These are phyloP conservation scores for Sylvia atricapilla DNA, from an alignment of 2,113 vertebrate species.

Conservation along the genomic window DNA sequence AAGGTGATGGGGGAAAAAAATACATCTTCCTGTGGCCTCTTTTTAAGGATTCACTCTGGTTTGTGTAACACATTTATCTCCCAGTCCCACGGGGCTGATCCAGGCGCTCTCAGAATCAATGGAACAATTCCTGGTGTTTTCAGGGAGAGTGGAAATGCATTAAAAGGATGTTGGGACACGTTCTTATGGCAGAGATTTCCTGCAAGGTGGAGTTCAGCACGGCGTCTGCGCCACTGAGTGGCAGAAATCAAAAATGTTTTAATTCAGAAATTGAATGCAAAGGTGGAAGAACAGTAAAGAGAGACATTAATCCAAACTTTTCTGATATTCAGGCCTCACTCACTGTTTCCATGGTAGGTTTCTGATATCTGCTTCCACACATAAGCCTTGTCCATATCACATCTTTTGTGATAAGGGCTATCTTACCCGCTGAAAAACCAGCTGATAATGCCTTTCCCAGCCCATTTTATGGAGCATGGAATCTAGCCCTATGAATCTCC, in stretches of 20 bases:
- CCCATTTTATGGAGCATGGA: neutral
- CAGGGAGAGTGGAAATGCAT: neutral
- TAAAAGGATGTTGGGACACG: neutral
- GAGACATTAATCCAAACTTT: neutral
- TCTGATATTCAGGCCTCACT: neutral
- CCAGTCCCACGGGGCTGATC: neutral
- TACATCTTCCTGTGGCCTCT: neutral
- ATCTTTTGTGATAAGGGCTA: neutral
- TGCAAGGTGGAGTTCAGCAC: neutral
- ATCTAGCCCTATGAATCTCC: neutral
- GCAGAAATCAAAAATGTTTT: neutral
- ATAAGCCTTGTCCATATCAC: neutral
- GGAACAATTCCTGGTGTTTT: fast-evolving
- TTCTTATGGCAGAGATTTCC: neutral
- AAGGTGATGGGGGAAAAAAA: neutral
- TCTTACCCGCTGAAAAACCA: neutral
- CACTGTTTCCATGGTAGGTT: neutral
- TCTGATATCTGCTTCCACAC: neutral
- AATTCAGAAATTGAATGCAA: neutral
- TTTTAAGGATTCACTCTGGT: neutral
- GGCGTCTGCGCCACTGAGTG: neutral
- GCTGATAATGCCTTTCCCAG: neutral
- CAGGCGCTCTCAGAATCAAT: neutral
- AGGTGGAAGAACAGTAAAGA: neutral
- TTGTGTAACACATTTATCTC: neutral